Evolutionary conservation across 2,113 vertebrate species (phyloP).

Genomic region (Leptosomus discolor): DNA sequence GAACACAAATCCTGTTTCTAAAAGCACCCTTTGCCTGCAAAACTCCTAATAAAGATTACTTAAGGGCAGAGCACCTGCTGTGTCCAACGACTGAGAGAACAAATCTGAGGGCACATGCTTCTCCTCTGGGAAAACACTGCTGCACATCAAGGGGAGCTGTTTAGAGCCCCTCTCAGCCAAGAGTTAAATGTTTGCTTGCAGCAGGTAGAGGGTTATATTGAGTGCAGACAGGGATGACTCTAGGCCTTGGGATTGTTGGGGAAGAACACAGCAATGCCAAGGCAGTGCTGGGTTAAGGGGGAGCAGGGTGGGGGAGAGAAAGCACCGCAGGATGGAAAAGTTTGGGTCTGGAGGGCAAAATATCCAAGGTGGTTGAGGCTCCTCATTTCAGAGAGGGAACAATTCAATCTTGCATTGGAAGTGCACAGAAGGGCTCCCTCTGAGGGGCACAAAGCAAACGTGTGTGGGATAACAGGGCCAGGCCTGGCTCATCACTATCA

Average conservation of each 20-base stretch:
- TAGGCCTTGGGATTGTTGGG: background rate
- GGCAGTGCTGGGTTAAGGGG: background rate
- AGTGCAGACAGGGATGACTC: background rate
- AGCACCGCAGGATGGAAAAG: background rate
- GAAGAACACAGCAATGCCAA: background rate
- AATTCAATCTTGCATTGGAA: background rate
- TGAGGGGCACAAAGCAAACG: background rate
- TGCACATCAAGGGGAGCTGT: background rate
- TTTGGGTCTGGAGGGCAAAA: background rate
- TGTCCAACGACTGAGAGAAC: background rate
- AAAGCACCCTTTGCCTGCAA: background rate
- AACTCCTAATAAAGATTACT: background rate
- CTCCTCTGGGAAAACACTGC: background rate
- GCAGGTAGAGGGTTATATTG: background rate
- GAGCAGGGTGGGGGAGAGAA: fast-evolving
- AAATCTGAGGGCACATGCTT: background rate
- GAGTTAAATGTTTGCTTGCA: background rate
- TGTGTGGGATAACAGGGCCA: fast-evolving
- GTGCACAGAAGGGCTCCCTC: background rate
- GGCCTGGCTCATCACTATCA: background rate
- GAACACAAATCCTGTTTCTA: background rate
- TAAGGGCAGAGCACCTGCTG: background rate
- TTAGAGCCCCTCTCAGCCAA: background rate
- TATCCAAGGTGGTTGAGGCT: fast-evolving
- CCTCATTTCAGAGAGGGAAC: background rate